A percentile compares a stretch with the other conserved stretches of the same genome.
Conservation (phyloP, 2,797 vertebrate species). For the Mormyrops boulengeri region DNA sequence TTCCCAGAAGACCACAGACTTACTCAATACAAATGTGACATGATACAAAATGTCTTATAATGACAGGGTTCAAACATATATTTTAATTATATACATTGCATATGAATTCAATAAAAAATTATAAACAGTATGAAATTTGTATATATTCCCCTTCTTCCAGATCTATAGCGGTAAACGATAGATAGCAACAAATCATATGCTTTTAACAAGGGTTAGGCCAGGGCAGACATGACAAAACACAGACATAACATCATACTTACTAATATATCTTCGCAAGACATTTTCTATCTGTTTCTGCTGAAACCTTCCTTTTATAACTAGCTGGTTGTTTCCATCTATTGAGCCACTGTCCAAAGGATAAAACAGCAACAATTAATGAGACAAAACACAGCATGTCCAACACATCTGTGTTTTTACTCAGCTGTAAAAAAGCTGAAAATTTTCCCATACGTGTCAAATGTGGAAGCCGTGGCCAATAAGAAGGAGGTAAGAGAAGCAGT, state of each 20-base stretch:
- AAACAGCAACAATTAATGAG: not conserved
- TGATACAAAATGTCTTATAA: not conserved
- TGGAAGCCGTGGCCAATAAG: not conserved
- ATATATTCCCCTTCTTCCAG: not conserved
- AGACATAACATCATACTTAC: constrained; percentile 68
- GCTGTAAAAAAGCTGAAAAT: not conserved
- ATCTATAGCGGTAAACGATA: not conserved
- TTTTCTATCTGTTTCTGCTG: constrained; percentile 99
- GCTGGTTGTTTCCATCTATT: constrained; percentile 99
- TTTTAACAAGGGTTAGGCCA: not conserved
- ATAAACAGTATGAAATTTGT: not conserved
- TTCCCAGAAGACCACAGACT: not conserved
- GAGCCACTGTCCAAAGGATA: constrained; percentile 71
- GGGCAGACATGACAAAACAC: not conserved
- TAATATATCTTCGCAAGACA: constrained; percentile 98
- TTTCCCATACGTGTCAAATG: not conserved
- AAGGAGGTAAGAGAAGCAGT: not conserved
- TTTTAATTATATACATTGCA: not conserved
- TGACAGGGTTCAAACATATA: not conserved
- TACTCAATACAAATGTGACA: not conserved
- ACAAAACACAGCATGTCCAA: not conserved
- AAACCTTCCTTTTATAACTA: constrained; percentile 99
- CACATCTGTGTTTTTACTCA: not conserved
- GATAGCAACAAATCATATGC: not conserved
- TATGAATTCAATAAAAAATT: not conserved